Percentiles rank a stretch among this genome's conserved stretches.
Conservation (phyloP, 2,113 vertebrate genomes). For the Takifugu flavidus region DNA sequence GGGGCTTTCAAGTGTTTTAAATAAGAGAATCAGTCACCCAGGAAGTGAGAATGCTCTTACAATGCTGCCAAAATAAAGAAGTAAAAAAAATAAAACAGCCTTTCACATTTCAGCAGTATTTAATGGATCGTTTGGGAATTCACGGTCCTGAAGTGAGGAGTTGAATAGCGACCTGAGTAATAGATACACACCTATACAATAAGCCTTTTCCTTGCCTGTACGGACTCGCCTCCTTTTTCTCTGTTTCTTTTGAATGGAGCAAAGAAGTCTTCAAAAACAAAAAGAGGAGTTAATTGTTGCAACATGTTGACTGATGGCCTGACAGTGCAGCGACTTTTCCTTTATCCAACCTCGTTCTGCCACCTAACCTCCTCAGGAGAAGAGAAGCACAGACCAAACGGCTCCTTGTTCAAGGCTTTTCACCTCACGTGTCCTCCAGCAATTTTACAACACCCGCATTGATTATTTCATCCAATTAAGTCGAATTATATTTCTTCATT, state of each 20-base stretch:
- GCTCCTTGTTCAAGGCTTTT: not conserved
- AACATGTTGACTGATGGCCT: slow-evolving; percentile 75
- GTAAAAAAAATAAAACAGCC: not conserved
- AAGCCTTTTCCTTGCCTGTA: slow-evolving; percentile 71
- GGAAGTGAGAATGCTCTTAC: slow-evolving; percentile 1
- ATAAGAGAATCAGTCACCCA: slow-evolving; percentile 50
- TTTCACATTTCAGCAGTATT: too few species aligned
- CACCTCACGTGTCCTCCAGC: not conserved
- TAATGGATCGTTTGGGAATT: not conserved
- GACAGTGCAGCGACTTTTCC: slow-evolving; percentile 68
- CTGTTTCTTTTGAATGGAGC: slow-evolving; percentile 74
- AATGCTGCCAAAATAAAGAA: not conserved
- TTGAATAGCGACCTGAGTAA: slow-evolving; percentile 32
- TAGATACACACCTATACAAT: slow-evolving; percentile 46
- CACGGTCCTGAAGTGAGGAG: not conserved
- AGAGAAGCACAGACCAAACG: not conserved
- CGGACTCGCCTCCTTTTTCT: slow-evolving; percentile 73
- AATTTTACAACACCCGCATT: not conserved
- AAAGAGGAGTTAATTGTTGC: slow-evolving; percentile 65
- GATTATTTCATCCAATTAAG: slow-evolving; percentile 14
- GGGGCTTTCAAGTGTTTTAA: slow-evolving; percentile 50
- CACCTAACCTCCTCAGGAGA: not conserved
- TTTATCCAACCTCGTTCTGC: not conserved
- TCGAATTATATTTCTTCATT: slow-evolving; percentile 35
- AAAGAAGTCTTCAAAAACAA: slow-evolving; percentile 73